Base-by-base conservation (phyloP, 1,140 invertebrate species). In the Stegodyphus mimosarum region DNA sequence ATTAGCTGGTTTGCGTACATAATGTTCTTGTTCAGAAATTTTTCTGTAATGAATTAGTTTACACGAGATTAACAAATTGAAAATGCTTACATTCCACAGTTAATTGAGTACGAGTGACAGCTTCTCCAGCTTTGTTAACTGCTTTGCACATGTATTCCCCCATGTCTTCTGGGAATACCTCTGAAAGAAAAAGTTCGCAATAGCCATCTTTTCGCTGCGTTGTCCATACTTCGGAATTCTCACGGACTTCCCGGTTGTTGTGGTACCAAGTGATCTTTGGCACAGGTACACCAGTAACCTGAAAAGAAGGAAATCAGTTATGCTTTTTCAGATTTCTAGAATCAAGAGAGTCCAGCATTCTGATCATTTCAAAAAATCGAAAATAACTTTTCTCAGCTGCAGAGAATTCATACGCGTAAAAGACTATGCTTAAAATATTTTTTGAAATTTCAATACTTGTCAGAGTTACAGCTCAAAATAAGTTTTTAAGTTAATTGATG, bases 131-230 rank as follows among this genome's bases (percentile, higher is more conserved):
- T 89, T 93, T 92, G 92, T 99, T 99, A 51, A 93, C 92, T 75
- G 97, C 96, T 90, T 88, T 88, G 86, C 96, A 97, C 76, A 93
- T 93, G 90, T 98, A 98, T 90, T 94, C 93, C 33, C 97, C 97
- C 87, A 94, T 93, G 93, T 98, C 96, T 93, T 98, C 97, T 6
- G 96, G 96, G 90, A 98, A 98, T 50, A 97, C 96, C 93, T 98
- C 96, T 70, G 93, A 93, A 88, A 99, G 97, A 86, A 94, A 93
- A 83, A 99, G 91, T 90, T 94, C 94, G 89, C 96, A 97, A 77
- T 94, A 91, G 83, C 90, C 90, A 72, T 89, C 90, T 48, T 89
- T 86, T 17, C 86, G 60, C 9, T 75, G 94, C 11, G 92, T 91
- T 69, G 96, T 93, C 10, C 92, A 92, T 55, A 96, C 93, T 89